These are phyloP conservation scores for Drosophila kanapiae DNA, from an alignment of 1,140 invertebrate species.

Conservation along the genomic window DNA sequence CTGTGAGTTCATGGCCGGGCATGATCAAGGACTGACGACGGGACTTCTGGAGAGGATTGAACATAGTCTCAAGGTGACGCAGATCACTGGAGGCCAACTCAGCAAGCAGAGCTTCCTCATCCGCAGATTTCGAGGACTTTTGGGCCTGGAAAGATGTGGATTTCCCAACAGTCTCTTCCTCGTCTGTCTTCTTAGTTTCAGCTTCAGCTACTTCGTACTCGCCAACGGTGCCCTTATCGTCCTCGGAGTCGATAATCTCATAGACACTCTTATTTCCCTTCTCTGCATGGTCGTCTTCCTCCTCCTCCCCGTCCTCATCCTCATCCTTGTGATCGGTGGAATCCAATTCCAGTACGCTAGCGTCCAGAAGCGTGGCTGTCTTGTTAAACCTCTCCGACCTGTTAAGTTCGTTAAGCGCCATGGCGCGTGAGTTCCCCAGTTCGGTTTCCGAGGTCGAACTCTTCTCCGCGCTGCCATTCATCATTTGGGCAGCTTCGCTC, in stretches of 20 bases:
- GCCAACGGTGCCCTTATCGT: background rate
- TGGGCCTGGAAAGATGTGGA: slow-evolving; percentile 16
- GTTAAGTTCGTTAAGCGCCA: slow-evolving; percentile 38
- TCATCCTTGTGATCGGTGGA: slow-evolving; percentile 24
- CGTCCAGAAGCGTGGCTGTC: slow-evolving; percentile 37
- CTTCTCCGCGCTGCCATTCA: slow-evolving; percentile 22
- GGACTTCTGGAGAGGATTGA: slow-evolving; percentile 72
- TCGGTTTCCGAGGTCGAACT: slow-evolving; percentile 20
- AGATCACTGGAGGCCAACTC: slow-evolving; percentile 55
- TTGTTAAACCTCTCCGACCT: slow-evolving; percentile 60
- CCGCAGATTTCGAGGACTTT: slow-evolving; percentile 27
- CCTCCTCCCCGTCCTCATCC: background rate
- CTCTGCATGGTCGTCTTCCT: background rate
- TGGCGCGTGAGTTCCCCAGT: slow-evolving; percentile 37
- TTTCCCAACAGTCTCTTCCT: background rate
- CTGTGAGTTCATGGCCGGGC: slow-evolving; percentile 9
- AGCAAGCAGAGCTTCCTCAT: slow-evolving; percentile 49
- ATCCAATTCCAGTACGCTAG: slow-evolving; percentile 19
- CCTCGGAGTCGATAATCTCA: slow-evolving; percentile 26
- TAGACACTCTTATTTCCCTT: slow-evolving; percentile 11
- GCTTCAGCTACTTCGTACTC: background rate
- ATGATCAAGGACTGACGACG: slow-evolving; percentile 63
- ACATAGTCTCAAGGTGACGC: slow-evolving; percentile 60
- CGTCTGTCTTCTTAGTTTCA: too few species aligned
- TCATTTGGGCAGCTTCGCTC: slow-evolving; percentile 46